A percentile compares a stretch with the other conserved stretches of the same genome.
These are phyloP conservation scores for Limanda limanda DNA, from an alignment of 2,113 vertebrate species.

Conservation along the genomic window DNA sequence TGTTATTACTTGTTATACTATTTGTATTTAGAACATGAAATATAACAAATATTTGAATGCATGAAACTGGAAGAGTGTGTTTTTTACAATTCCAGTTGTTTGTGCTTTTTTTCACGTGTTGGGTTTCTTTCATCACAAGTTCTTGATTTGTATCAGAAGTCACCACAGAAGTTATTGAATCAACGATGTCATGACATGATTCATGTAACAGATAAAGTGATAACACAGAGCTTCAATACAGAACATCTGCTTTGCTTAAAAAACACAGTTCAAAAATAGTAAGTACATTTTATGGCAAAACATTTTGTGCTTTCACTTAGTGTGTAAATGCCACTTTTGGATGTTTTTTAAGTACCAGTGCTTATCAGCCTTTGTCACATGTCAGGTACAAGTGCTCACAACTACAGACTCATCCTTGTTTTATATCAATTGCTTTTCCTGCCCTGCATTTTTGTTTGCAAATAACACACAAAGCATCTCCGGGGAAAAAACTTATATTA, in stretches of 20 bases:
- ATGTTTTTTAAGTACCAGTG: no score
- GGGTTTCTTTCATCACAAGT: slow-evolving; percentile 22
- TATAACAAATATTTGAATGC: neutral
- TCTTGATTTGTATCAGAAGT: slow-evolving; percentile 22
- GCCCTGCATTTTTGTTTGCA: no score
- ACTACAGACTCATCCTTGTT: no score
- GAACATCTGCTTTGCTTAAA: slow-evolving; percentile 45
- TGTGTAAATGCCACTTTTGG: no score
- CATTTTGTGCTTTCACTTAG: no score
- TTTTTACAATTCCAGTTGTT: neutral
- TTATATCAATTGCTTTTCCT: no score
- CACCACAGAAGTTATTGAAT: slow-evolving; percentile 33
- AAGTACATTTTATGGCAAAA: slow-evolving; percentile 6
- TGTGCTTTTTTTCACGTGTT: neutral
- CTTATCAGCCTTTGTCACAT: no score
- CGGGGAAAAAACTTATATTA: no score
- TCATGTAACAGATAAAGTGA: slow-evolving; percentile 17
- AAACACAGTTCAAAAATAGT: slow-evolving; percentile 13
- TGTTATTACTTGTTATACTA: neutral
- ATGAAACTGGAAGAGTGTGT: neutral
- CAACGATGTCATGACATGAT: slow-evolving; percentile 31
- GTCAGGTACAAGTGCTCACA: no score
- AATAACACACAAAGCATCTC: no score
- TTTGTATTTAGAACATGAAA: neutral
- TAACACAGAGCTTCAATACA: slow-evolving; percentile 20